These are phyloP conservation scores for Anoplius nigerrimus DNA, from an alignment of 2,888 invertebrate species.

Conservation along the genomic window DNA sequence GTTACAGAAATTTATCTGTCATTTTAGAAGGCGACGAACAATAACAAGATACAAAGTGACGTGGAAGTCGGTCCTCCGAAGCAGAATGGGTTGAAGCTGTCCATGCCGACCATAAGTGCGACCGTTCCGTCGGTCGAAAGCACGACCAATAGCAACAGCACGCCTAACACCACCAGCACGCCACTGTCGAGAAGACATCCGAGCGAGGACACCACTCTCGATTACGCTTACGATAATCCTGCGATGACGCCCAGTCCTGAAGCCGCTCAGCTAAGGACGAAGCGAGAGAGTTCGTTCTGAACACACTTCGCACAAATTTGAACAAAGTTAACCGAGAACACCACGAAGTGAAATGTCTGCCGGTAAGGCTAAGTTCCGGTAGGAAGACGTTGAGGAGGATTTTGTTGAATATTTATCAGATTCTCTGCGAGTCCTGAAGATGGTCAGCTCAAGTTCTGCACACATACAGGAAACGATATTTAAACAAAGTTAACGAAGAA, in stretches of 20 bases:
- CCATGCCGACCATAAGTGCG: slow-evolving; percentile 69
- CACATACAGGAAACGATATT: too few relatives aligned
- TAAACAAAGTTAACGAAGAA: neutral
- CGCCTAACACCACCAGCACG: slow-evolving; percentile 83
- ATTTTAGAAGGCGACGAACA: slow-evolving; percentile 53
- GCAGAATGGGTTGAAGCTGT: slow-evolving; percentile 62
- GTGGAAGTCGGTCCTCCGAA: slow-evolving; percentile 56
- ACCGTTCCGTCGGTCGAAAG: slow-evolving; percentile 50
- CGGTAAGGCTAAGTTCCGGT: neutral
- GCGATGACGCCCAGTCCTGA: slow-evolving; percentile 82
- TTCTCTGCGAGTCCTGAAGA: too few relatives aligned
- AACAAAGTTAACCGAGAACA: too few relatives aligned
- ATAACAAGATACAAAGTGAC: slow-evolving; percentile 61
- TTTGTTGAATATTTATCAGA: too few relatives aligned
- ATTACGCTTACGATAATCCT: slow-evolving; percentile 88
- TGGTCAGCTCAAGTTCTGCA: too few relatives aligned
- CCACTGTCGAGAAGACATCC: slow-evolving; percentile 84
- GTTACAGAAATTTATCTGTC: too few relatives aligned
- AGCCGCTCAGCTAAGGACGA: slow-evolving; percentile 59
- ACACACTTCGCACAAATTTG: too few relatives aligned
- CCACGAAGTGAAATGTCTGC: too few relatives aligned
- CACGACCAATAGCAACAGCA: slow-evolving; percentile 65
- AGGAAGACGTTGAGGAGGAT: neutral
- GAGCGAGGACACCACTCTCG: slow-evolving; percentile 85
- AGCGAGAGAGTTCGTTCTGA: slow-evolving; percentile 70